Evolutionary conservation across 2,888 invertebrate genomes (phyloP).

Genomic region (Polyommatus iphigenia): DNA sequence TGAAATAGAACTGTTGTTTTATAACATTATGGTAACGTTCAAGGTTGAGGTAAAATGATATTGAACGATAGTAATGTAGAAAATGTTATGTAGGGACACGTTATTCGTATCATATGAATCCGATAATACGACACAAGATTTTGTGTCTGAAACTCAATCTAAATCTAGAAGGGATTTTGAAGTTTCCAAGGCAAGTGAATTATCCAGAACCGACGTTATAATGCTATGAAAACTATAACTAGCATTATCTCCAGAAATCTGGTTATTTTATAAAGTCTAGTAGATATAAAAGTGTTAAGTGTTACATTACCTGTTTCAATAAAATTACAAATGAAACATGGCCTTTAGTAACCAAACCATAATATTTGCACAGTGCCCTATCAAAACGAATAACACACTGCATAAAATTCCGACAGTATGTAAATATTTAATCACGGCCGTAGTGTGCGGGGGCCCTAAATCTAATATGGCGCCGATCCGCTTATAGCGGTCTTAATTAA

Average conservation of each 20-base stretch:
- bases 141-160: neutral
- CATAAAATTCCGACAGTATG: constrained; percentile 21
- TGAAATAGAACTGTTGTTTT: neutral
- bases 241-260: neutral
- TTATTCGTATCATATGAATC: no score
- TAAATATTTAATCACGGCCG: neutral
- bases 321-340: neutral
- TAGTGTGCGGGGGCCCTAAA: constrained; percentile 38
- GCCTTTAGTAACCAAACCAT: neutral
- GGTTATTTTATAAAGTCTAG: neutral
- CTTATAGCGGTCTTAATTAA: constrained; percentile 70
- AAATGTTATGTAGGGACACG: neutral
- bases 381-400: neutral
- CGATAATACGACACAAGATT: neutral
- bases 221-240: no score
- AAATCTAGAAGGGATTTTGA: no score
- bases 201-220: no score
- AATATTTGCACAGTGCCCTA: neutral
- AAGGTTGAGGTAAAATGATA: neutral
- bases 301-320: neutral
- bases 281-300: neutral
- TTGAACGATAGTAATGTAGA: neutral
- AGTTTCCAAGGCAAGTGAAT: no score
- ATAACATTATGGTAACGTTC: neutral
- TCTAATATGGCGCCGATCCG: constrained; percentile 58